Percentiles rank a stretch among this genome's conserved stretches.
Conservation (phyloP, 2,797 vertebrate species). For the Urocyon cinereoargenteus region DNA sequence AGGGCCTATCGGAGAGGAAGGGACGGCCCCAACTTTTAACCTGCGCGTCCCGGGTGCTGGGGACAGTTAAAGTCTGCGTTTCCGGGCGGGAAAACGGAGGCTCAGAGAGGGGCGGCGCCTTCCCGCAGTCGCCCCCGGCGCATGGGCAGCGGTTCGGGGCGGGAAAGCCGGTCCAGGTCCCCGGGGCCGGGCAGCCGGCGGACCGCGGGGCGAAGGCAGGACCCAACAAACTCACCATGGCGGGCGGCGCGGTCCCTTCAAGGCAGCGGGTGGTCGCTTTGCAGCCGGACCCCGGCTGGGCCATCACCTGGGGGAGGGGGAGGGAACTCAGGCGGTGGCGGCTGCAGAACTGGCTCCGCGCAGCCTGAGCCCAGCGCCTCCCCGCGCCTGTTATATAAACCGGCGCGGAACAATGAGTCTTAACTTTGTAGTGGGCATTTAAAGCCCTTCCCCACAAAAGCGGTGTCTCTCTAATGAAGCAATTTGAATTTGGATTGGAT, state of each 20-base stretch:
- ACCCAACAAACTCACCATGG: slow-evolving; percentile 92
- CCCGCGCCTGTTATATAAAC: slow-evolving; percentile 93
- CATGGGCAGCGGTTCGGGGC: background rate
- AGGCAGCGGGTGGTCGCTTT: slow-evolving; percentile 91
- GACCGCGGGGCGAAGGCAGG: background rate
- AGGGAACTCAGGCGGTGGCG: slow-evolving; percentile 73
- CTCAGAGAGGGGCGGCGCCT: slow-evolving; percentile 56
- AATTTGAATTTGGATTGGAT: slow-evolving; percentile 98
- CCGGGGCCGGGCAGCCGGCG: background rate
- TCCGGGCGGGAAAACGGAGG: background rate
- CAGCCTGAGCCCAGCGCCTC: slow-evolving; percentile 86
- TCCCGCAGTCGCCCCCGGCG: background rate
- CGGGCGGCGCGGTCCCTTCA: slow-evolving; percentile 90
- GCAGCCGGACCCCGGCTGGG: slow-evolving; percentile 81
- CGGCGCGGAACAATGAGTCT: slow-evolving; percentile 93
- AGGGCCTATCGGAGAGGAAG: background rate
- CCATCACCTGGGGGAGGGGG: slow-evolving; percentile 88
- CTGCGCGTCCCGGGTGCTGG: background rate
- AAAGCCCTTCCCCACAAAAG: slow-evolving; percentile 94
- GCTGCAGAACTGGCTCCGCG: slow-evolving; percentile 75
- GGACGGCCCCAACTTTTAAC: slow-evolving; percentile 51
- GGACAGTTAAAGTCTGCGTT: slow-evolving; percentile 1
- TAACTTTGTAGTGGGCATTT: slow-evolving; percentile 93
- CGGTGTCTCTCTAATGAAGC: slow-evolving; percentile 95
- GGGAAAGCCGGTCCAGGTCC: slow-evolving; percentile 26